Base-by-base conservation (phyloP, 2,888 invertebrate genomes). In the Dolichopus griseipennis region DNA sequence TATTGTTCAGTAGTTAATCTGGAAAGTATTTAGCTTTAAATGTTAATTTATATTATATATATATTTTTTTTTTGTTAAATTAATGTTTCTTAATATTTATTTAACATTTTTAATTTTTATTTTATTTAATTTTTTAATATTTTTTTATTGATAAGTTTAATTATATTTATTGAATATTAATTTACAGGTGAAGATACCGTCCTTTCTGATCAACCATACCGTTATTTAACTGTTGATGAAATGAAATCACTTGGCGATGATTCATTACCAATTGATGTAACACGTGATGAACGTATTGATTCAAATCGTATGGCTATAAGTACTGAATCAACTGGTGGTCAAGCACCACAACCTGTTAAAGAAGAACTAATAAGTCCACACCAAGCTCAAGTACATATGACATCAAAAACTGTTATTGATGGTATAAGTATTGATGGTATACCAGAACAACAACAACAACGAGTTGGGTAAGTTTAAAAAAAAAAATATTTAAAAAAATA, bases 161-260 rank as follows among this genome's bases (percentile, higher is more conserved):
- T 27, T 27, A 4, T 27, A 27, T 22, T 34, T 43, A 66, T 66
- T 68, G 65, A 34, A 43, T 68, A 63, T 61, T 67, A 61, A 27
- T 68, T n/a, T 70, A 15, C 78, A 95, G 95, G 93, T 79, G 95
- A 95, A 85, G 95, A 95, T 80, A 91, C 92, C 69, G 90, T 93
- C 82, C 84, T 94, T 74, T 93, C 92, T 75, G 95, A 95, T 82
- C 91, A 92, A 79, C 91, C 91, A 43, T 95, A 95, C 83, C 88
- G 93, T 71, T 95, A 95, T 83, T 85, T 96, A 82, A 95, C 95
- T 69, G 93, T 93, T 72, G 95, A 96, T 79, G 95, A 96, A 79
- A 95, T 95, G 93, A 95, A 95, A 83, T 93, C 93, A 10, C 84
- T 95, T 72, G 95, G 94, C 70, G 95, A 95, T 78, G 95, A 95